phyloP scores from a whole-genome alignment of 2,113 vertebrate species.

The Tachysurus vachellii region DNA sequence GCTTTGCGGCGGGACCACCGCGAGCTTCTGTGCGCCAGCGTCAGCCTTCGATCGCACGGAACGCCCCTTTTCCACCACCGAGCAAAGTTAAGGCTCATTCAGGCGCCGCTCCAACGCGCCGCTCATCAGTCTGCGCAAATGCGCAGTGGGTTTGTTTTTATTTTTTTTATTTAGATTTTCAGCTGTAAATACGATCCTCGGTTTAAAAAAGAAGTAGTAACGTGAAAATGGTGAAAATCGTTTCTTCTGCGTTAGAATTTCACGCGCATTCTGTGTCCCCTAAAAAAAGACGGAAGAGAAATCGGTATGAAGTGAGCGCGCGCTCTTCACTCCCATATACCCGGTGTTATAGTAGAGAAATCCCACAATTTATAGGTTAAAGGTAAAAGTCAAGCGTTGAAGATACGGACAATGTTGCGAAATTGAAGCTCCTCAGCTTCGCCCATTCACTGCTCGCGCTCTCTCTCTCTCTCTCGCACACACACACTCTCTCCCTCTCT shows the following conservation, averaged over 20 bases:
- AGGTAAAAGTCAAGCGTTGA: neutral
- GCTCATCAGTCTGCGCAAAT: neutral
- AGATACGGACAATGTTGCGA: constrained; percentile 22
- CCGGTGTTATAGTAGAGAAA: neutral
- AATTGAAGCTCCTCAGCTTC: constrained; percentile 23
- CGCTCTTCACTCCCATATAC: constrained; percentile 28
- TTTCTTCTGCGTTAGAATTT: constrained; percentile 6
- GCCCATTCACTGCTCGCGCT: constrained; percentile 31
- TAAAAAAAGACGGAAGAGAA: constrained; percentile 61
- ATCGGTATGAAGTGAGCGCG: constrained; percentile 41
- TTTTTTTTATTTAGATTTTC: neutral
- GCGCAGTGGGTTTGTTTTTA: neutral
- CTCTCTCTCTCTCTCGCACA: neutral
- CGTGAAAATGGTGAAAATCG: neutral
- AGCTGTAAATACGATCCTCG: neutral
- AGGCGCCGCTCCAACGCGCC: neutral
- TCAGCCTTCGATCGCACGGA: constrained; percentile 10
- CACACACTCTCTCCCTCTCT: neutral
- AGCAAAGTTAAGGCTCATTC: constrained; percentile 32
- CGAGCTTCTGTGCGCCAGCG: neutral
- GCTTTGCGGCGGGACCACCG: constrained; percentile 23
- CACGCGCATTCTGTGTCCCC: constrained; percentile 44
- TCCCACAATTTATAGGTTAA: neutral
- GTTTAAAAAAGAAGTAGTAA: neutral
- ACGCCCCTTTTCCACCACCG: constrained; percentile 38